Conservation (phyloP, 1,140 invertebrate genomes). For the Tenebrio molitor region DNA sequence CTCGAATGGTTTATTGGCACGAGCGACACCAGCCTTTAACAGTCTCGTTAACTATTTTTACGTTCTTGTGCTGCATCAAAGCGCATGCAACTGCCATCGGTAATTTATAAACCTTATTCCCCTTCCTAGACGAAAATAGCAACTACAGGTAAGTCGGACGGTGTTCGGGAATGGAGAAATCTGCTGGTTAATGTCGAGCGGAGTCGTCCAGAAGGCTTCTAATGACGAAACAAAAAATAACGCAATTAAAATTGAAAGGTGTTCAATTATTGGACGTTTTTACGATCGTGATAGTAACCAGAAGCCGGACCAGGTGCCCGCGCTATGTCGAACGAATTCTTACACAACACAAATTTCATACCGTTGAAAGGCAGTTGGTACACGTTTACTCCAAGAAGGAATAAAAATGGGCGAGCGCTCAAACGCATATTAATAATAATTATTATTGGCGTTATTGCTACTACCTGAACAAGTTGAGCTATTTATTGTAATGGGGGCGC, state of each 20-base stretch:
- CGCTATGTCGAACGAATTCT: slow-evolving; percentile 39
- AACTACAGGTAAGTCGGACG: slow-evolving; percentile 6
- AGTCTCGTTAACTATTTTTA: slow-evolving; percentile 29
- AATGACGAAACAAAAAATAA: slow-evolving; percentile 15
- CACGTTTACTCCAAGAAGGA: slow-evolving; percentile 45
- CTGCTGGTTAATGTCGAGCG: not conserved
- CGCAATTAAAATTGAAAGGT: slow-evolving; percentile 39
- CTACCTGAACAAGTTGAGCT: not conserved
- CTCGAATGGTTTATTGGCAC: slow-evolving; percentile 6
- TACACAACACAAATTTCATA: slow-evolving; percentile 43
- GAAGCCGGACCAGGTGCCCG: slow-evolving; percentile 45
- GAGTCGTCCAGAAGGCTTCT: not conserved
- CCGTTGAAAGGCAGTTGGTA: slow-evolving; percentile 45
- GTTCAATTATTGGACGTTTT: slow-evolving; percentile 45
- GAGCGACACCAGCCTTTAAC: slow-evolving; percentile 15
- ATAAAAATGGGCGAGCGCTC: slow-evolving; percentile 12
- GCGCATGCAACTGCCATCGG: slow-evolving; percentile 33
- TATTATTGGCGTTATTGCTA: not conserved
- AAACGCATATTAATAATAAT: slow-evolving; percentile 12
- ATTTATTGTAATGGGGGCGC: not conserved
- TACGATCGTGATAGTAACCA: slow-evolving; percentile 47
- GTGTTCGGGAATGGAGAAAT: not conserved
- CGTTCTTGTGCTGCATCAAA: slow-evolving; percentile 18
- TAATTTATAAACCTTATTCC: slow-evolving; percentile 40
- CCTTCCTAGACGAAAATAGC: slow-evolving; percentile 28